Evolutionary conservation across 2,888 invertebrate species (phyloP), one percentile per base, ranked within the genome.

Genomic region (Drosophila paramelanica): DNA sequence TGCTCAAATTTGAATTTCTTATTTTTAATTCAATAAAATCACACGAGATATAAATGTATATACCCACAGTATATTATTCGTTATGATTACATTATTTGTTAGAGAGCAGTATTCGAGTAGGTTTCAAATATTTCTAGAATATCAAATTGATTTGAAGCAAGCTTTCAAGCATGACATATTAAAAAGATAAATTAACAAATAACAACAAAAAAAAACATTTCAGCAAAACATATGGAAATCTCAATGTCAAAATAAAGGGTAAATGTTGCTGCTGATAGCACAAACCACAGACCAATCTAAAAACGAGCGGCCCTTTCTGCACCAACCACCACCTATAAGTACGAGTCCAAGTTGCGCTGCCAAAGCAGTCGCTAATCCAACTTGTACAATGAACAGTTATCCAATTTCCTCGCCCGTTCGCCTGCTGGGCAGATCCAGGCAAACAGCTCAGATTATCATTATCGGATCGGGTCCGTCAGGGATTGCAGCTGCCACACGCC

Each of bases 401-500:
- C 33, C 43, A 7, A 20, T 41, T 5, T 42, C 52, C n/a, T 6
- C 20, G 7, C 10, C 46, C 3, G 20, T 14, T 42, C 56, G 53
- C 38, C 31, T 0, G 25, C 43, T 3, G 25, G 38, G 3, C 23
- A 52, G 46, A 27, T 51, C 59, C 13, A 84, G 74, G 53, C 55
- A 81, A 59, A 88, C 81, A 0, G 79, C 89, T 5, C 89, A 89
- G 38, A 88, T 93, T 49, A 84, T 92, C 0, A 78, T 93, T 14
- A 83, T 93, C 20, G 93, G 93, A 14, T 90, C 93, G 13, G 93
- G 93, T 8, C 73, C 90, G 0, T 72, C 93, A 1, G 93, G 93
- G 14, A 91, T 93, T 46, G 92, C 93, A 0, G 91, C 93, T 0
- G 92, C 91, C 4, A 91, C 91, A 0, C 89, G 90, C 31, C 87